Evolutionary conservation across 2,113 vertebrate genomes (phyloP), one percentile per base, ranked within the genome.

Genomic region (Larimichthys polyactis): DNA sequence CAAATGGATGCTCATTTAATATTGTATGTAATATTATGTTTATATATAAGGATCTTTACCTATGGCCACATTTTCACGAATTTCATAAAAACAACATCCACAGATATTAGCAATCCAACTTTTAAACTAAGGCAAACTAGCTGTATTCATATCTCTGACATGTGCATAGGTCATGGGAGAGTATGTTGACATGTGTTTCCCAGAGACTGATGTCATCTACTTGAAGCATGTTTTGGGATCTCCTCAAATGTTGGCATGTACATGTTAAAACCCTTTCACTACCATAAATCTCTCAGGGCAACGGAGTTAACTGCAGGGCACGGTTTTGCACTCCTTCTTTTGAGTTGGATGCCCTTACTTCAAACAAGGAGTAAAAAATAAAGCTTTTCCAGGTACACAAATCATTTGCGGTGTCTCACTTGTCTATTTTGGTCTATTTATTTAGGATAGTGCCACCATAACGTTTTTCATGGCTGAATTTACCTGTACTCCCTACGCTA

Each of bases 151-250:
- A 51, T 22, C 17, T 67, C 52, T 29, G 58, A 73, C 69, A 80
- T 66, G 54, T 72, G 59, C 12, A 12, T 9, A 22, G 62, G 49
- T 87, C 87, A 81, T 58, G 32, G 72, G 8, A 60, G 74, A 81
- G 12, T 22, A 51, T 90, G 65, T 81, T 87, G 86, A 88, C 89
- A 83, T 77, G 70, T 87, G 86, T 79, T 87, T 86, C 82, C 82
- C 86, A 91, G 80, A 90, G 84, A 64, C 71, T 82, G 71, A 92
- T 84, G 80, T 84, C 87, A 91, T 82, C 66, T 48, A 75, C 79
- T 91, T 55, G 72, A 88, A 90, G 66, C 80, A 85, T 89, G 92
- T 91, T 87, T 91, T 85, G 81, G 79, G 78, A 89, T 90, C 85
- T 79, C 62, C 62, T 89, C 86, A 83, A 93, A 90, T 85, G 85